These are phyloP conservation scores for Phalera bucephala DNA, from an alignment of 2,888 invertebrate species.

Conservation along the genomic window DNA sequence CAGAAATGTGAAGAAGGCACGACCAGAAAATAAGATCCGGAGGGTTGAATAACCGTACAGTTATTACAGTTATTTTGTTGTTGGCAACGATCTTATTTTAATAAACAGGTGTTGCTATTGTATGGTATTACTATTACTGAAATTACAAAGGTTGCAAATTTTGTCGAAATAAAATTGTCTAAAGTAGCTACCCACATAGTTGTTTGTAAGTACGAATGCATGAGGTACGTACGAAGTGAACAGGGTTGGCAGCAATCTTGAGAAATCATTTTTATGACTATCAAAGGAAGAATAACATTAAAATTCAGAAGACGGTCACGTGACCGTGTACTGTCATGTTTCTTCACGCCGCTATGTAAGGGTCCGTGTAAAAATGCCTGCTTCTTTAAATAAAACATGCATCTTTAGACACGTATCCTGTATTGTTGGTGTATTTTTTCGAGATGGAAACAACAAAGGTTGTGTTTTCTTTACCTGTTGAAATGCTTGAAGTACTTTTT, in stretches of 20 bases:
- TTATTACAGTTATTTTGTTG: conserved; percentile 36
- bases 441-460: too few relatives aligned
- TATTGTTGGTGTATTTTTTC: conserved; percentile 12
- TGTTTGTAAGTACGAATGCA: conserved; percentile 26
- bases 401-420: conserved; percentile 2
- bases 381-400: conserved; percentile 53
- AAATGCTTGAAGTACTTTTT: too few relatives aligned
- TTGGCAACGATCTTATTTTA: conserved; percentile 31
- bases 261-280: conserved; percentile 73
- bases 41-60: conserved; percentile 36
- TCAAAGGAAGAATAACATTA: conserved; percentile 72
- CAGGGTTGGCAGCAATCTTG: conserved; percentile 42
- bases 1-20: conserved; percentile 62
- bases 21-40: conserved; percentile 59
- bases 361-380: conserved; percentile 43
- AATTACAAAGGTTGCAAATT: background rate
- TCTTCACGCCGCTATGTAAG: conserved; percentile 38
- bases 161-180: background rate
- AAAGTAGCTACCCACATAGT: background rate
- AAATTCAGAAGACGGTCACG: conserved; percentile 71
- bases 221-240: conserved; percentile 23
- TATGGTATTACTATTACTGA: background rate
- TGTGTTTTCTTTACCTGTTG: too few relatives aligned
- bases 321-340: conserved; percentile 63
- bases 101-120: conserved; percentile 29